Base-by-base conservation (phyloP, 2,888 invertebrate species). In the Lingula anatina region DNA sequence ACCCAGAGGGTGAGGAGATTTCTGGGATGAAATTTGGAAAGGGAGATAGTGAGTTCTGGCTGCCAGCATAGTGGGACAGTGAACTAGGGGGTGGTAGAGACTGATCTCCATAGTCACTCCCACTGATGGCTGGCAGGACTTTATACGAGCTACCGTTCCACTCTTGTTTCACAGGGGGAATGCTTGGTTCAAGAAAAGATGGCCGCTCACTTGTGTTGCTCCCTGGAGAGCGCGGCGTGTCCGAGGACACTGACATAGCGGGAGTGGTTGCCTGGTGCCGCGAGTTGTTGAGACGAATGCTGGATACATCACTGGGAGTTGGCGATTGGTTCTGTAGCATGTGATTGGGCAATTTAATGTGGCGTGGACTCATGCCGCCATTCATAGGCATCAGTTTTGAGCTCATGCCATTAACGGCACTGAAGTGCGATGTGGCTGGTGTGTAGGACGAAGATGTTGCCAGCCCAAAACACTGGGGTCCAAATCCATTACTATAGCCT, bases 261-360 rank as follows among this genome's bases (percentile, higher is more conserved):
- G 66, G 61, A 5, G 66, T 64, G 50, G 56, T 55, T n/a, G 59
- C 54, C 36, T 50, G 53, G n/a, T n/a, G n/a, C n/a, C n/a, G n/a
- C n/a, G n/a, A n/a, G n/a, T n/a, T n/a, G n/a, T n/a, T n/a, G 38
- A 50, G 35, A 3, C 60, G 56, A 40, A 69, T 68, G 42, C 63
- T 68, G 39, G 71, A 69, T 23, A 67, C 53, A 41, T 71, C 71
- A 54, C 68, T 71, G 1, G 66, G 69, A 3, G 71, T 69, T 3
- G 70, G 69, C 1, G 70, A 66, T 45, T 65, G 62, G 5, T 62
- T 66, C 50, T 66, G 64, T 21, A 65, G 54, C 9, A 61, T 52
- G 47, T 55, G 60, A 37, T 59, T 59, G 9, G 65, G 65, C n/a
- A 60, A 52, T 44, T 61, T 55, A 25, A 21, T 40, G 24, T 20